Conservation (phyloP, 1,140 invertebrate species). For the Plutomurus gul region DNA sequence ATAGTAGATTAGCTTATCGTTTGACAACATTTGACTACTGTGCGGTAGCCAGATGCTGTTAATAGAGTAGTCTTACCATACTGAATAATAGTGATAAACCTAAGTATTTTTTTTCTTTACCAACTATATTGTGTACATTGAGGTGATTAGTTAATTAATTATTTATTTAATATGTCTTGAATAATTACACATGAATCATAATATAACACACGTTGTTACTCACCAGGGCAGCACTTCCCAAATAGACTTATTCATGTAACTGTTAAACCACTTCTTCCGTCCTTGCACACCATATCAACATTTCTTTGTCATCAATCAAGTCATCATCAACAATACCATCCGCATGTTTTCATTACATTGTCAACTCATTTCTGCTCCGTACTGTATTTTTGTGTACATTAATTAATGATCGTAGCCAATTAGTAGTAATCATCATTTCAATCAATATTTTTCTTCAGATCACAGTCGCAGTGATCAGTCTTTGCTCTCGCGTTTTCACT, state of each 20-base stretch:
- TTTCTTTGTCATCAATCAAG: background rate
- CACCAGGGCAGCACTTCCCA: slow-evolving; percentile 11
- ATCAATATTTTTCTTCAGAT: slow-evolving; percentile 33
- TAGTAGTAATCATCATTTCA: slow-evolving; percentile 22
- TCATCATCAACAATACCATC: background rate
- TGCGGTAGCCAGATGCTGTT: no score
- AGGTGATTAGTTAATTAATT: slow-evolving; percentile 17
- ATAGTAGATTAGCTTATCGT: background rate
- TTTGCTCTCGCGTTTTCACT: slow-evolving; percentile 29
- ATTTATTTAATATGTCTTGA: background rate
- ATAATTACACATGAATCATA: background rate
- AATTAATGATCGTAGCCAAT: slow-evolving; percentile 15
- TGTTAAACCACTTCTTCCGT: background rate
- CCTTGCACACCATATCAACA: background rate
- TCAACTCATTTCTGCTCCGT: background rate
- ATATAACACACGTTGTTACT: slow-evolving; percentile 1
- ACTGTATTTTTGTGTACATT: background rate
- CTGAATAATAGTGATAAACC: background rate
- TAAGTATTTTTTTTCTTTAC: background rate
- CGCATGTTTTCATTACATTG: background rate
- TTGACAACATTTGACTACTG: background rate
- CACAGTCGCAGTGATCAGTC: slow-evolving; percentile 35
- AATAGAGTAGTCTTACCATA: slow-evolving; percentile 5
- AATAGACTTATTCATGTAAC: background rate
- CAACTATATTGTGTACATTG: slow-evolving; percentile 8